Conservation (phyloP, 2,113 vertebrate genomes). For the Xiphorhynchus elegans region DNA sequence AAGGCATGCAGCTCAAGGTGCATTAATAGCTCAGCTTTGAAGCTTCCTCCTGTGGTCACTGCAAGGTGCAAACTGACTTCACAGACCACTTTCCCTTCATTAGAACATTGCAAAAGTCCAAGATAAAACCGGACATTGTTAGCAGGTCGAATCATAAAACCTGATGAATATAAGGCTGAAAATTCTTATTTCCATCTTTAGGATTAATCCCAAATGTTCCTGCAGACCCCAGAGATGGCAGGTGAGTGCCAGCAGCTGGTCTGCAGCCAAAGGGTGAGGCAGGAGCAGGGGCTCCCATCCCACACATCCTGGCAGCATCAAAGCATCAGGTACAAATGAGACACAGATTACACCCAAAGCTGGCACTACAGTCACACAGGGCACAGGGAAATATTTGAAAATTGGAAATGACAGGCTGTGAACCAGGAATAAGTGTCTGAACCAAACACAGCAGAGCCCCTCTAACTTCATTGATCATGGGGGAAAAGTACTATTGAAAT, state of each 20-base stretch:
- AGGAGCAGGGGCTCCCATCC: neutral
- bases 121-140: accelerated
- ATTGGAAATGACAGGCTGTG: neutral
- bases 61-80: neutral
- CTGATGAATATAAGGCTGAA: neutral
- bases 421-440: neutral
- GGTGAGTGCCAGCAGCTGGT: neutral
- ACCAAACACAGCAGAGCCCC: neutral
- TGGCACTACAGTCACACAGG: neutral
- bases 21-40: neutral
- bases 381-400: neutral
- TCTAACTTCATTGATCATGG: neutral
- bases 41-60: neutral
- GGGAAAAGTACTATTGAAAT: neutral
- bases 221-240: neutral
- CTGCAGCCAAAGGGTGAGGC: neutral
- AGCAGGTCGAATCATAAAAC: neutral
- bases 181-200: neutral
- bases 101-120: neutral
- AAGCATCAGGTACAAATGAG: neutral
- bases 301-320: neutral
- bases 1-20: neutral
- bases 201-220: neutral
- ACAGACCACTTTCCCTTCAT: neutral
- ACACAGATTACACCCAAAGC: neutral